Conservation (phyloP, 2,113 vertebrate species). For the Protobothrops flavoviridis region DNA sequence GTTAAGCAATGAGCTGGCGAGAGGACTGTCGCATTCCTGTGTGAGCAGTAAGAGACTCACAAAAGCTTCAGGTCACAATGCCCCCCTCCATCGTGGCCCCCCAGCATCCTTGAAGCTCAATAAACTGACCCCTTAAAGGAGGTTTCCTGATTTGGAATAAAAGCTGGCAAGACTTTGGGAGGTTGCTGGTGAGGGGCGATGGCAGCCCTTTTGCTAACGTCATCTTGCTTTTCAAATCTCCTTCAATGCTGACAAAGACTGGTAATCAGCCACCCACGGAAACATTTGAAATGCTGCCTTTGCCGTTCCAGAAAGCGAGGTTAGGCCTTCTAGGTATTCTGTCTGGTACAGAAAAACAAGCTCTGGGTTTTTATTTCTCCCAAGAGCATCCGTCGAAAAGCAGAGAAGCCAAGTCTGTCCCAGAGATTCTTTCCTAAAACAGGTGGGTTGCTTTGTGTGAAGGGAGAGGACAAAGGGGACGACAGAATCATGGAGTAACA, state of each 20-base stretch:
- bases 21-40: neutral
- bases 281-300: neutral
- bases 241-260: neutral
- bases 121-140: conserved; percentile 35
- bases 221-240: neutral
- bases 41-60: neutral
- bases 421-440: neutral
- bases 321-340: neutral
- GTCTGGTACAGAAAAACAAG: neutral
- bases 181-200: neutral
- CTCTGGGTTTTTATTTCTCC: neutral
- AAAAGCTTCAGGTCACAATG: neutral
- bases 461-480: fast-evolving
- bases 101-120: neutral
- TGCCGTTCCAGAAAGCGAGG: neutral
- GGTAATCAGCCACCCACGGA: neutral
- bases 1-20: neutral
- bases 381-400: neutral
- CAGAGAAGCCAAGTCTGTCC: neutral
- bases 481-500: too few relatives aligned
- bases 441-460: neutral
- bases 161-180: neutral
- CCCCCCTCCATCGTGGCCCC: neutral
- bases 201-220: neutral
- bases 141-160: conserved; percentile 25